These are phyloP conservation scores for Actinia equina DNA, from an alignment of 64 coral and sea anemone species.

Conservation along the genomic window DNA sequence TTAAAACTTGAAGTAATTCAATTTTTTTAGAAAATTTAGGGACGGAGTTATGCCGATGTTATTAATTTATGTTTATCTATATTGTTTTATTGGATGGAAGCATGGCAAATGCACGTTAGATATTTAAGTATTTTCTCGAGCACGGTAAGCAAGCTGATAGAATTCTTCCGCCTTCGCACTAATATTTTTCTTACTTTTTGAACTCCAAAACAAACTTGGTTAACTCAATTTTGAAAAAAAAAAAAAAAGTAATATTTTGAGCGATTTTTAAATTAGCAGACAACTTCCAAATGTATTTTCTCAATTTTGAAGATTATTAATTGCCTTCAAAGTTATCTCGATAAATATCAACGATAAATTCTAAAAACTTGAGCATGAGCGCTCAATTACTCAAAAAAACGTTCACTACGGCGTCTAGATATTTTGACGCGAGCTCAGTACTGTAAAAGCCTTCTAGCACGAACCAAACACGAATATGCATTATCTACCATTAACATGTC, in stretches of 20 bases:
- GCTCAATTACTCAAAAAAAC: neutral
- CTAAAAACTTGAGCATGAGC: neutral
- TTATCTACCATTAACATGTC: neutral
- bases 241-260: neutral
- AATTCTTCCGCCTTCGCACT: no score
- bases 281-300: neutral
- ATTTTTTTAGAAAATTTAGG: no score
- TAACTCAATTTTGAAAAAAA: neutral
- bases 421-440: neutral
- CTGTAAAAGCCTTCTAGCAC: neutral
- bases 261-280: neutral
- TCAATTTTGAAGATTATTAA: neutral
- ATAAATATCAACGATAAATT: neutral
- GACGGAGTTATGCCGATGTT: no score
- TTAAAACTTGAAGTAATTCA: no score
- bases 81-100: no score
- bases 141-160: no score
- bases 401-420: neutral
- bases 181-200: no score
- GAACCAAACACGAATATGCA: neutral
- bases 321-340: constrained; percentile 1
- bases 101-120: no score
- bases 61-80: no score
- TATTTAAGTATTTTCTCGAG: no score
- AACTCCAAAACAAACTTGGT: no score